Conservation (phyloP, 2,888 invertebrate species). For the Alviniconcha strummeri region DNA sequence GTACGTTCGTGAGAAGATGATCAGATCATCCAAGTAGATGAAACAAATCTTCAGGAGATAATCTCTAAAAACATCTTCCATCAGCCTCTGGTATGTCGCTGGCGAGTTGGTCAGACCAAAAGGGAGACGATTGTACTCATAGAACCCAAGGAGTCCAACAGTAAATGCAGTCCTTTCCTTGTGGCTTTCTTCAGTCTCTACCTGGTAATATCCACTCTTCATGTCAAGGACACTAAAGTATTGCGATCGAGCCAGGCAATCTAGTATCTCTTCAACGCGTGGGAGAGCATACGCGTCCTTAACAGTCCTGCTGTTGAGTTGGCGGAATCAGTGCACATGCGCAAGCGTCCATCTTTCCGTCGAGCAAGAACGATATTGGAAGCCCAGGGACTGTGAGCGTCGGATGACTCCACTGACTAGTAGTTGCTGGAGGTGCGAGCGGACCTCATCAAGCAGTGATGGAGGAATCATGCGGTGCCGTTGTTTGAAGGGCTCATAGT, state of each 20-base stretch:
- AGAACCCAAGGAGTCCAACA: not conserved
- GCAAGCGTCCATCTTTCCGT: constrained; percentile 41
- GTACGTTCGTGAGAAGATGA: constrained; percentile 10
- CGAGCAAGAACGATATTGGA: constrained; percentile 41
- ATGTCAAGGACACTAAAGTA: constrained; percentile 33
- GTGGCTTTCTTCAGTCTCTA: not conserved
- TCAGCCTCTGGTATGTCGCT: not conserved
- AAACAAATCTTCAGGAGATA: not conserved
- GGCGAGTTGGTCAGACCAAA: constrained; percentile 12
- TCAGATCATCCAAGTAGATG: not conserved
- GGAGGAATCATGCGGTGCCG: constrained; percentile 41
- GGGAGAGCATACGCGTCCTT: constrained; percentile 46
- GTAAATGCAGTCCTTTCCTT: constrained; percentile 1
- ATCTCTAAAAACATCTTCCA: not conserved
- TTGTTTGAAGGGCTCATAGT: constrained; percentile 44
- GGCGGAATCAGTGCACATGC: constrained; percentile 43
- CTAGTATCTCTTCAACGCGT: constrained; percentile 45
- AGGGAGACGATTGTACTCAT: not conserved
- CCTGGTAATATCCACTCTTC: not conserved
- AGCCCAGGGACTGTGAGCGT: constrained; percentile 39
- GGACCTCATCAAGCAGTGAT: constrained; percentile 45
- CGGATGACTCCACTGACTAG: constrained; percentile 43
- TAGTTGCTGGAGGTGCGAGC: constrained; percentile 43
- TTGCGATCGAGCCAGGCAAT: constrained; percentile 35
- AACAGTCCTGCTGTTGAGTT: constrained; percentile 40